Conservation (phyloP, 2,888 invertebrate species). For the Dugesia japonica region DNA sequence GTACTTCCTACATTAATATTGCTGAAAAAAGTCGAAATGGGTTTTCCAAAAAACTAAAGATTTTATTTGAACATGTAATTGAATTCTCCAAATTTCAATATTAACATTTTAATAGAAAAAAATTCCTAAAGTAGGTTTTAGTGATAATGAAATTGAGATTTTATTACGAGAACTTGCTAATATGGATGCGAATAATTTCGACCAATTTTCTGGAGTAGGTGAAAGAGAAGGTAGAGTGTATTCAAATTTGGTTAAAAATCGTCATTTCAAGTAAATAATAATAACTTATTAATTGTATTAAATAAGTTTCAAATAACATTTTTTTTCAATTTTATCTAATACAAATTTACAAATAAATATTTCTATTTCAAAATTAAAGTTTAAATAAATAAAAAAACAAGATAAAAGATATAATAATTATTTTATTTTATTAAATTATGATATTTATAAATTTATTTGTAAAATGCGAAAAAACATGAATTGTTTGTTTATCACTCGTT, state of each 20-base stretch:
- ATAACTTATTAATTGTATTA: too few relatives aligned
- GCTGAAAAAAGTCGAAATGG: slow-evolving; percentile 1
- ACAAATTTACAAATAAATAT: too few relatives aligned
- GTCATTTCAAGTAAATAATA: neutral
- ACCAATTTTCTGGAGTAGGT: slow-evolving; percentile 27
- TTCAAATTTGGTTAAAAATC: neutral
- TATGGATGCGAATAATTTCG: slow-evolving; percentile 28
- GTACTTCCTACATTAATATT: neutral
- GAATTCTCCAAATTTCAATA: neutral
- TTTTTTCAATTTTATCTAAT: too few relatives aligned
- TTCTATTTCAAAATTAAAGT: too few relatives aligned
- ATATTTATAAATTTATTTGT: too few relatives aligned
- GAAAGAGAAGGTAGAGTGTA: slow-evolving; percentile 27
- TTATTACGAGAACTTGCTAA: slow-evolving; percentile 23
- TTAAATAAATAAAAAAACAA: too few relatives aligned
- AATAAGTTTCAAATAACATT: too few relatives aligned
- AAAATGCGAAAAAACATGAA: too few relatives aligned
- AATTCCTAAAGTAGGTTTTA: slow-evolving; percentile 25
- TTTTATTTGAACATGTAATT: neutral
- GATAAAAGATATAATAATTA: too few relatives aligned
- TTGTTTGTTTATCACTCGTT: too few relatives aligned
- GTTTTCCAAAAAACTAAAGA: slow-evolving; percentile 2
- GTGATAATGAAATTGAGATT: slow-evolving; percentile 25
- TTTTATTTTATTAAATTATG: too few relatives aligned
- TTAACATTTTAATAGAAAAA: neutral